Evolutionary conservation across 2,888 invertebrate genomes (phyloP).

Genomic region (Poecilus cupreus): DNA sequence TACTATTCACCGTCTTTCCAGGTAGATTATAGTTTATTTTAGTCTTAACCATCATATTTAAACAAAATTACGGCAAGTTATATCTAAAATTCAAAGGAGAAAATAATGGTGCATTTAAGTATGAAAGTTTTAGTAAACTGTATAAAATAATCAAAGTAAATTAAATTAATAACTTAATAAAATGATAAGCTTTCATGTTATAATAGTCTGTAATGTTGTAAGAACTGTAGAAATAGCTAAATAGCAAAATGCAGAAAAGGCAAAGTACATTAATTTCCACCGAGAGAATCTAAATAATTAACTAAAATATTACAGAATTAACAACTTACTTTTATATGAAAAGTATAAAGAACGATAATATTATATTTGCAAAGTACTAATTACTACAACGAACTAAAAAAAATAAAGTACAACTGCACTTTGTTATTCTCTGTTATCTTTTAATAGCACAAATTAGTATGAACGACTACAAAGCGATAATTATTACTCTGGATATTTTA

Average conservation of each 20-base stretch:
- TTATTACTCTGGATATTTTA: neutral
- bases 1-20: too few species aligned
- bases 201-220: neutral
- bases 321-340: neutral
- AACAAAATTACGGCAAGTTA: too few species aligned
- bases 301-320: neutral
- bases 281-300: neutral
- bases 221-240: neutral
- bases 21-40: too few species aligned
- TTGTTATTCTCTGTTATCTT: neutral
- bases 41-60: too few species aligned
- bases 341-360: neutral
- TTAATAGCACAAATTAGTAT: neutral
- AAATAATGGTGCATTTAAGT: too few species aligned
- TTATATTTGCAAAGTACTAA: neutral
- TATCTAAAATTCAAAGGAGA: too few species aligned
- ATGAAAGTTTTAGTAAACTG: too few species aligned
- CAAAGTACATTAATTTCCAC: neutral
- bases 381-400: neutral
- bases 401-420: neutral
- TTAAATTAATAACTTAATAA: too few species aligned
- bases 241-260: neutral
- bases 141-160: too few species aligned
- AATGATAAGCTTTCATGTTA: too few species aligned
- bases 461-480: neutral